phyloP scores from a whole-genome alignment of 2,113 vertebrate genomes.

The Micronycteris hirsuta region DNA sequence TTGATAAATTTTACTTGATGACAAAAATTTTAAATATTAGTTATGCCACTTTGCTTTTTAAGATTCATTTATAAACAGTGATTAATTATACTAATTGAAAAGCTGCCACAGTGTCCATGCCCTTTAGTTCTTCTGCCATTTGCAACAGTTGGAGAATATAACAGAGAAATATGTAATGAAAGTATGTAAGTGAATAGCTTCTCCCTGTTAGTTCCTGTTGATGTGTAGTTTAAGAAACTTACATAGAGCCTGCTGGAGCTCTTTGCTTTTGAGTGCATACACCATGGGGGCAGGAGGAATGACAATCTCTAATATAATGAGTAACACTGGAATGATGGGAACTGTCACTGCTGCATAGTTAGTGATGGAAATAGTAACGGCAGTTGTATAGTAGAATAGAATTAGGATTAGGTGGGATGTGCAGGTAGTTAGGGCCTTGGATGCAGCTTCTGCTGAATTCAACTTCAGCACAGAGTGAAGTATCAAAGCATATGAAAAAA shows the following conservation, averaged over 20 bases:
- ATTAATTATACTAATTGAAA: too few relatives aligned
- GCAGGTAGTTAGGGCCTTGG: slow-evolving; percentile 52
- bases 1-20: too few relatives aligned
- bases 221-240: background rate
- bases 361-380: slow-evolving; percentile 24
- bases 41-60: too few relatives aligned
- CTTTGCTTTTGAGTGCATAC: slow-evolving; percentile 33
- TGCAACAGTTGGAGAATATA: too few relatives aligned
- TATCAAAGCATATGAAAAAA: slow-evolving; percentile 43
- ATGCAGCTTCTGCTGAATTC: slow-evolving; percentile 41
- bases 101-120: too few relatives aligned
- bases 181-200: too few relatives aligned
- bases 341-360: background rate
- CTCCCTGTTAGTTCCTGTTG: background rate
- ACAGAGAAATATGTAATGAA: too few relatives aligned
- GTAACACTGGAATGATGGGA: slow-evolving; percentile 4
- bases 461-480: slow-evolving; percentile 50
- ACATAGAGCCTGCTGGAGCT: background rate
- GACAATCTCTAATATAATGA: slow-evolving; percentile 17
- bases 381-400: slow-evolving; percentile 25
- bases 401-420: slow-evolving; percentile 51
- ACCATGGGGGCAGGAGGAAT: slow-evolving; percentile 28
- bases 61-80: too few relatives aligned
- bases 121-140: too few relatives aligned
- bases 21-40: too few relatives aligned